Conservation (phyloP, 2,888 invertebrate genomes). For the Tipula lateralis region DNA sequence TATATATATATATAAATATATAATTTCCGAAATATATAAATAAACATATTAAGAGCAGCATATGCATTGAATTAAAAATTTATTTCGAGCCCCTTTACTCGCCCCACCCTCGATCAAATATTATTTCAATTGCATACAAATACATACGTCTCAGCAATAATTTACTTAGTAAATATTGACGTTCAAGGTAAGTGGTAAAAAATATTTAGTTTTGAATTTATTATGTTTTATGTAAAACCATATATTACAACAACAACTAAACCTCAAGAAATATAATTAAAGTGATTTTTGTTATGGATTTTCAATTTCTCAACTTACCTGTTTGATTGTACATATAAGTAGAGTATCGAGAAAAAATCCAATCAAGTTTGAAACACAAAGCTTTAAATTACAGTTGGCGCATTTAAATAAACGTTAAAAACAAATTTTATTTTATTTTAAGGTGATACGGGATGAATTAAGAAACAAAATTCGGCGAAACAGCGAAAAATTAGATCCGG, state of each 20-base stretch:
- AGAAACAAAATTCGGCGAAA: not conserved
- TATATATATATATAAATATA: too few species aligned
- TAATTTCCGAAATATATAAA: not conserved
- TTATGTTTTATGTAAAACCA: not conserved
- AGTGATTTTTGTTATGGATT: too few species aligned
- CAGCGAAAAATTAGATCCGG: conserved; percentile 19
- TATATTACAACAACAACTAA: not conserved
- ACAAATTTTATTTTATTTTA: conserved; percentile 14
- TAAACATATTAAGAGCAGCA: not conserved
- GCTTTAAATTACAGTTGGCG: not conserved
- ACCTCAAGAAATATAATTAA: not conserved
- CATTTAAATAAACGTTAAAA: not conserved
- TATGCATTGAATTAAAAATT: not conserved
- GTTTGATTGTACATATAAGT: not conserved
- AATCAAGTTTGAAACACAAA: too few species aligned
- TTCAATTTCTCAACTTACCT: not conserved
- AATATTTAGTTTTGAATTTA: not conserved
- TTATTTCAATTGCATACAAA: not conserved
- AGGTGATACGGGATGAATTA: not conserved
- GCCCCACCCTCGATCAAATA: not conserved
- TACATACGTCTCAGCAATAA: too few species aligned
- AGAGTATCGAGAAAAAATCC: too few species aligned
- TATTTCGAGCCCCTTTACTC: not conserved
- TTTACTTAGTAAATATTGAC: not conserved
- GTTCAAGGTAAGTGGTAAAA: not conserved